Evolutionary conservation across 2,888 invertebrate species (phyloP), one percentile per base, ranked within the genome.

Genomic region (Apamea sordens): DNA sequence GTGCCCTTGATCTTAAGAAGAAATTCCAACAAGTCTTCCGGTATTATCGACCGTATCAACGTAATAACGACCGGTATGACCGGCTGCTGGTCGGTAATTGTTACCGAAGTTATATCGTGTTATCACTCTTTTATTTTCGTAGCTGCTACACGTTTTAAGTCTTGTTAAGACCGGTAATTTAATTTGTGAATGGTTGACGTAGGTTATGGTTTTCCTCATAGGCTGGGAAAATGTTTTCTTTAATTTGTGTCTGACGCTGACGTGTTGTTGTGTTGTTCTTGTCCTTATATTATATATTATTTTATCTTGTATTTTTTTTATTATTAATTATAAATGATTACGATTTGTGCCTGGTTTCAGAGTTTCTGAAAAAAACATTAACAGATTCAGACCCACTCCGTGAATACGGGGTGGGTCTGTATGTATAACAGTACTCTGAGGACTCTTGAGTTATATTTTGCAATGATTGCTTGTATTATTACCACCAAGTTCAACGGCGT

Each of bases 1-100:
- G 41, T 71, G 59, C 36, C 84, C 83, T 73, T 84, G 84, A 77
- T 67, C 67, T 83, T 84, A 67, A 36, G 41, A 76, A 59, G 47
- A 36, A 63, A 71, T 59, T 36, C 44, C 21, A 10, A 5, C 56
- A n/a, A 68, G 32, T 65, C 15, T 86, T 83, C 86, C 83, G 86
- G 83, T 56, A 67, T 70, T 61, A 10, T 13, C 36, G 59, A 24
- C 44, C 24, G 47, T 44, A 28, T 47, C 32, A 47, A 10, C 1
- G 61, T 72, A 59, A 71, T 63, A 65, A 41, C 50, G 15, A 82
- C 86, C 41, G 41, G 73, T 85, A 61, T 10, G 21, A 83, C 73
- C 1, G n/a, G 75, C 36, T 67, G 24, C 65, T 36, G 64, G 6
- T 36, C 24, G 47, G 65, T 67, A 63, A 86, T 69, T 75, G 56